These are phyloP conservation scores for Myzus persicae DNA, from an alignment of 1,140 invertebrate species.

Conservation along the genomic window DNA sequence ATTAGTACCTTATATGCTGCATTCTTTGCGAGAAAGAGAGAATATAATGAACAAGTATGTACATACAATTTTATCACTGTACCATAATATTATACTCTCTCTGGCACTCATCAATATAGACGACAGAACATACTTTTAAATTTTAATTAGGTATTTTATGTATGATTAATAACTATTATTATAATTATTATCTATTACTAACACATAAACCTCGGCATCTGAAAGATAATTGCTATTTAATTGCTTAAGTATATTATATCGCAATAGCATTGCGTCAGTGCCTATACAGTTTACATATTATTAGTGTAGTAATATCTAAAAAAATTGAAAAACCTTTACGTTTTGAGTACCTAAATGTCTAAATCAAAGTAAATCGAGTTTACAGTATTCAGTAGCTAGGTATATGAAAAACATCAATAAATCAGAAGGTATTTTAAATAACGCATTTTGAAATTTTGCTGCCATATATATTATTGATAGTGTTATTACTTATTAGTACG, in stretches of 20 bases:
- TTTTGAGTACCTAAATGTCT: too few relatives aligned
- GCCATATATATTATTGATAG: too few relatives aligned
- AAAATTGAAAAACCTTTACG: neutral
- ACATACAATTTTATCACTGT: too few relatives aligned
- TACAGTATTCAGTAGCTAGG: neutral
- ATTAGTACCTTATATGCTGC: neutral
- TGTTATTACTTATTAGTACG: too few relatives aligned
- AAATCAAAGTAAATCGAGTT: neutral
- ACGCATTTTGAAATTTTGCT: neutral
- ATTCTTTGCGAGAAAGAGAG: neutral
- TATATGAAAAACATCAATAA: neutral
- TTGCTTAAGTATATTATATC: neutral
- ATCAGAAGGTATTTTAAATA: neutral
- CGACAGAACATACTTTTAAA: neutral
- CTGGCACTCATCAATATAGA: neutral
- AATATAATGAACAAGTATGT: too few relatives aligned
- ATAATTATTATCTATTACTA: neutral
- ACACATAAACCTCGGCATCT: neutral
- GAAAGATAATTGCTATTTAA: neutral
- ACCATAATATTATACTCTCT: neutral
- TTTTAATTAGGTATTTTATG: constrained; percentile 9
- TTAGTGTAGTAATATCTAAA: neutral
- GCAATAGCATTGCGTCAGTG: neutral
- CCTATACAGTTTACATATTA: too few relatives aligned
- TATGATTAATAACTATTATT: neutral